Evolutionary conservation across 2,113 vertebrate genomes (phyloP), one percentile per base, ranked within the genome.

Genomic region (Tauraco erythrolophus): DNA sequence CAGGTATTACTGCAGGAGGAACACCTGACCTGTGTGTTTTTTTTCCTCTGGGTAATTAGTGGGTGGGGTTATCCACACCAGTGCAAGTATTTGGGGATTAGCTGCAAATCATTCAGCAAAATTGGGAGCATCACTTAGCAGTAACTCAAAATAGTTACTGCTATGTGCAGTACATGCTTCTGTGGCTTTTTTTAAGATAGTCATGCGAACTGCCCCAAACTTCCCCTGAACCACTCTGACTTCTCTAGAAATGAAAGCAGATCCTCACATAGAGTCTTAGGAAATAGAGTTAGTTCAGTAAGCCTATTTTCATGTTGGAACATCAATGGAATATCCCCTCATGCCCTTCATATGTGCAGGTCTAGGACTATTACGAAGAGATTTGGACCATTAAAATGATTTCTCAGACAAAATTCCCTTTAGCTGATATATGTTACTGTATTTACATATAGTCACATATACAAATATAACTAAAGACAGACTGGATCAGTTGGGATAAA

Each of bases 31-130:
- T n/a, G 37, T 65, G 64, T 37, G 76, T 11, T 39, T 43, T 83
- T 77, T 66, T 81, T 11, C 39, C 56, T 11, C 39, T 51, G 84
- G 79, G 75, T 82, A 93, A 82, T 84, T 60, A 64, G 46, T 35
- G 71, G 88, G 88, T 96, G 94, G 72, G 80, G 76, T 71, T 92
- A 78, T 85, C 85, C 64, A 60, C 76, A 75, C 14, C 33, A 84
- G 83, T 19, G 60, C 88, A 75, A 71, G 82, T 78, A 96, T 94
- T 93, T 69, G 69, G 76, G 92, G 76, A 95, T 94, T 92, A 96
- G 43, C 80, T 91, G 69, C 76, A 69, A 71, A 61, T 92, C 83
- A 65, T 45, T 84, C 72, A 60, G 60, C 79, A 81, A 84, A 71
- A 43, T 7, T 37, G 33, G 39, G 72, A 95, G 37, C 92, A 94